Evolutionary conservation across 2,888 invertebrate genomes (phyloP), one percentile per base, ranked within the genome.

Genomic region (Pristionchus maxplancki): DNA sequence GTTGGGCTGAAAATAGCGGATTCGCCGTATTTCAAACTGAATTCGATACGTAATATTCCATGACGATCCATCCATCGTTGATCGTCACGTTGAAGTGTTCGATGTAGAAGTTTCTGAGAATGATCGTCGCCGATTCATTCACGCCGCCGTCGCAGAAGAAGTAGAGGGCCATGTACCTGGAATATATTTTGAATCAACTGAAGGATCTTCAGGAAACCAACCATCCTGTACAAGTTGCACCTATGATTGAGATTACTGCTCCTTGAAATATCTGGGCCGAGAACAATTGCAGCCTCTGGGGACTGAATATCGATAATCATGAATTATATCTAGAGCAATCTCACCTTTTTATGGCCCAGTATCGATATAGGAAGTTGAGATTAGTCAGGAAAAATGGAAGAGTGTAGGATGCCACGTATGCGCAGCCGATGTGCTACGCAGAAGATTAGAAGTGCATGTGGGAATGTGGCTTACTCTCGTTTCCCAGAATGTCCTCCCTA

Each of bases 321-420:
- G 5, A 13, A 11, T 15, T 9, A 48, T 6, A 48, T 6, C 44
- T 48, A 48, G 44, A 48, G 44, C 6, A 48, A 11, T 9, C 6
- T 9, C 8, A 74, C 78, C 44, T 44, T 9, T 78, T 40, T n/a
- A 78, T 78, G 0, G 78, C 44, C 78, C 78, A 78, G 78, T 78
- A 78, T 44, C 44, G 78, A 78, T 78, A 78, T 24, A 78, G 78
- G 11, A 44, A 78, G n/a, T 78, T 40, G 9, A 78, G 24, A 28
- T 44, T 78, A 1, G 44, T 44, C 44, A 78, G 78, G 8, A 24
- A 44, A 28, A 78, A 78, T 24, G 78, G 78, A n/a, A 78, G 44
- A n/a, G n/a, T 78, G 44, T 44, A 78, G 44, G 44, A 44, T 24
- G 44, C 78, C 0, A 20, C 8, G 24, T 74, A 40, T 24, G 64